Percentiles rank a stretch among this genome's conserved stretches.
These are phyloP conservation scores for Gymnogyps californianus DNA, from an alignment of 2,113 vertebrate genomes.

Conservation along the genomic window DNA sequence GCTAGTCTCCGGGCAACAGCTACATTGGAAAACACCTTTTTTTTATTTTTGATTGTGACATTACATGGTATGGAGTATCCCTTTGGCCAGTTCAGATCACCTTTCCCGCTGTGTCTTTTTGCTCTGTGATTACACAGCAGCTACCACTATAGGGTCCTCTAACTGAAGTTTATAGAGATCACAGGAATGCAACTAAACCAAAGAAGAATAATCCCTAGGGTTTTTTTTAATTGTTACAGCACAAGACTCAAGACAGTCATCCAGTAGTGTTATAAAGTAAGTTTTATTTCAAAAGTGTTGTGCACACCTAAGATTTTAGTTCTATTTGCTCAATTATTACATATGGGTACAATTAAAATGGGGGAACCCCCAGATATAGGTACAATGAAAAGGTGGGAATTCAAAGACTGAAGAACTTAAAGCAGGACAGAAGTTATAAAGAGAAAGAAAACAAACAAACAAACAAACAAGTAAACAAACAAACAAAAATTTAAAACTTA, in stretches of 20 bases:
- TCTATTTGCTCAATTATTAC: neutral
- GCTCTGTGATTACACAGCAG: neutral
- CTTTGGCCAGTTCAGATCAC: neutral
- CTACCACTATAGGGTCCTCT: neutral
- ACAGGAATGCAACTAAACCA: neutral
- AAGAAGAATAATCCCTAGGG: neutral
- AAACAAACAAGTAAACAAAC: neutral
- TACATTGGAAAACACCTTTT: neutral
- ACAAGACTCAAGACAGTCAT: neutral
- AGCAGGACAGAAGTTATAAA: neutral
- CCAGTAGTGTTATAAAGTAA: neutral
- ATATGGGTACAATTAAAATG: neutral
- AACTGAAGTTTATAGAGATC: neutral
- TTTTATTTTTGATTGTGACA: neutral
- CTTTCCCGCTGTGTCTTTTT: neutral
- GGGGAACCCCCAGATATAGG: neutral
- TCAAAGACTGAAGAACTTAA: neutral
- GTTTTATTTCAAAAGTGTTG: neutral
- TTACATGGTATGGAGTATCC: neutral
- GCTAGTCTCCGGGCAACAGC: neutral
- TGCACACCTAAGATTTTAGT: neutral
- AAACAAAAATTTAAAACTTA: neutral
- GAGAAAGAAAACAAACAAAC: neutral
- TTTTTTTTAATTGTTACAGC: neutral
- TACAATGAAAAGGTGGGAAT: neutral